Conservation (phyloP, 2,797 vertebrate genomes). For the Melanotaenia boesemani region DNA sequence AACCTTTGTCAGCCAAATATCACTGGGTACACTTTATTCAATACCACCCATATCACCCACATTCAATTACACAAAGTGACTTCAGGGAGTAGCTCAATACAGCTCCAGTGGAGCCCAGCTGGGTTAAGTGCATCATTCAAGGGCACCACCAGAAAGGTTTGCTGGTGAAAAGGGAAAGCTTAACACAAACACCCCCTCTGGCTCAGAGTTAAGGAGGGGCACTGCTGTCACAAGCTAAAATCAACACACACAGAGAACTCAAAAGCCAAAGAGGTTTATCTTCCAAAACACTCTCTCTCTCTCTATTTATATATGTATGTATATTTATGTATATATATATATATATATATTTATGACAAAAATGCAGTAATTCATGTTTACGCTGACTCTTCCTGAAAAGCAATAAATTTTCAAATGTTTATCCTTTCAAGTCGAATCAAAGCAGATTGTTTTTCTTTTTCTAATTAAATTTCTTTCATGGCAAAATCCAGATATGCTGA, state of each 20-base stretch:
- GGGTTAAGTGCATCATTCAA: conserved; percentile 66
- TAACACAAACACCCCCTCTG: conserved; percentile 19
- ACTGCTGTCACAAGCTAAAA: conserved; percentile 7
- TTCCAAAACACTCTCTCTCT: conserved; percentile 7
- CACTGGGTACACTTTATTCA: conserved; percentile 16
- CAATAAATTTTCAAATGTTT: neutral
- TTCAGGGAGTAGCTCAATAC: conserved; percentile 45
- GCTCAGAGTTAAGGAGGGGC: neutral
- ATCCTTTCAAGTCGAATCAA: conserved; percentile 21
- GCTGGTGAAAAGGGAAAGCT: conserved; percentile 11
- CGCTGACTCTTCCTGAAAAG: neutral
- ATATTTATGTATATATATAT: neutral
- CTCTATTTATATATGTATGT: no score
- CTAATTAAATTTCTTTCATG: conserved; percentile 20
- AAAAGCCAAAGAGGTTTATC: conserved; percentile 14
- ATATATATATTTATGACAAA: neutral
- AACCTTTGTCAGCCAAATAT: conserved; percentile 31
- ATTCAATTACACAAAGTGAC: conserved; percentile 65
- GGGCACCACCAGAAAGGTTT: conserved; percentile 45
- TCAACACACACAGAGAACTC: neutral
- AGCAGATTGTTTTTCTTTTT: conserved; percentile 1
- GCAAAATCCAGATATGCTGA: neutral
- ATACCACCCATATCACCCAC: conserved; percentile 37
- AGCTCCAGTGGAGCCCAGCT: conserved; percentile 46
- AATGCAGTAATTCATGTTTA: neutral